phyloP scores from a whole-genome alignment of 2,113 vertebrate genomes.

The Toxotes jaculatrix region DNA sequence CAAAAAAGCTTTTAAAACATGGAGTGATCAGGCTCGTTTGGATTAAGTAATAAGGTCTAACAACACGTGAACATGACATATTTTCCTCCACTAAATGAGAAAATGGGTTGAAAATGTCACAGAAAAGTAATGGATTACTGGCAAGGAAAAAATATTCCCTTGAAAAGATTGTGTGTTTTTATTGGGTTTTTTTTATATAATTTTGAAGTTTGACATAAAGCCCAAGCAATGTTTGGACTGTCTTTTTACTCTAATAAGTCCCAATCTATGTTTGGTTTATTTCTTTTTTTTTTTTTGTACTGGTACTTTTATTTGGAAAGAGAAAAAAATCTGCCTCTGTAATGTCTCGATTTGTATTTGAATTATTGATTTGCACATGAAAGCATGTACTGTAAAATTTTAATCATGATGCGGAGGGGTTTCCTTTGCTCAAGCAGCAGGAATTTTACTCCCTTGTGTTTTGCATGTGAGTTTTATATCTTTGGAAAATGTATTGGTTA shows the following conservation, averaged over 20 bases:
- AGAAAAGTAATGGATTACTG: slow-evolving; percentile 1
- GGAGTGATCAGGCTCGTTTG: slow-evolving; percentile 12
- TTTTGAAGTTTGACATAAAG: slow-evolving; percentile 42
- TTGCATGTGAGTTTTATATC: slow-evolving; percentile 62
- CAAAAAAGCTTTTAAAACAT: slow-evolving; percentile 4
- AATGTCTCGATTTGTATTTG: slow-evolving; percentile 53
- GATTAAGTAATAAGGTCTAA: neutral
- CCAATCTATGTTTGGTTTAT: slow-evolving; percentile 24
- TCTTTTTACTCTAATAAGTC: slow-evolving; percentile 42
- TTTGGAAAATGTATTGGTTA: slow-evolving; percentile 19
- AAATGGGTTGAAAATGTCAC: slow-evolving; percentile 18
- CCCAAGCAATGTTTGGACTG: slow-evolving; percentile 8
- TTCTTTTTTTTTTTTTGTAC: slow-evolving; percentile 15
- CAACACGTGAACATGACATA: neutral
- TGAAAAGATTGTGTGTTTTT: slow-evolving; percentile 19
- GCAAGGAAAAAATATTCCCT: slow-evolving; percentile 7
- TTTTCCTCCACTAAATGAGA: slow-evolving; percentile 15
- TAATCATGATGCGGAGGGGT: slow-evolving; percentile 16
- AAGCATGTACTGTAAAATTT: slow-evolving; percentile 73
- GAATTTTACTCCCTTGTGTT: slow-evolving; percentile 22
- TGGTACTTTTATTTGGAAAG: slow-evolving; percentile 60
- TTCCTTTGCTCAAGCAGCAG: slow-evolving; percentile 22
- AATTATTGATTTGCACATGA: slow-evolving; percentile 71
- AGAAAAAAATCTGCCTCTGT: slow-evolving; percentile 41
- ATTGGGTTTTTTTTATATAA: slow-evolving; percentile 25